Evolutionary conservation across 2,113 vertebrate genomes (phyloP).

Genomic region (Lophochroa leadbeateri): DNA sequence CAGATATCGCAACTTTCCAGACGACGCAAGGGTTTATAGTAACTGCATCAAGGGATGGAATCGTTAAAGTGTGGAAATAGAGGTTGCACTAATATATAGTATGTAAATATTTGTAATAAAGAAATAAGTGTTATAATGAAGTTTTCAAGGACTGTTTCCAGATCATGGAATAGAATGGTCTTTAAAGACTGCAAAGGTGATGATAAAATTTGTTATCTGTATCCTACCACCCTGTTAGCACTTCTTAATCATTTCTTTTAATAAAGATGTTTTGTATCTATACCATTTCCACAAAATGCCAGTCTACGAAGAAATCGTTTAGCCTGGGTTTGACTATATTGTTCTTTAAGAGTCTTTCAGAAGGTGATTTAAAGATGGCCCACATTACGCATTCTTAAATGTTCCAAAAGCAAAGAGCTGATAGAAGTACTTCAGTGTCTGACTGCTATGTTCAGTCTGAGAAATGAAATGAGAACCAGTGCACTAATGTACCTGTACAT

Average conservation of each 20-base stretch:
- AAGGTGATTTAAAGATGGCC: not conserved
- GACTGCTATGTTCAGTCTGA: not conserved
- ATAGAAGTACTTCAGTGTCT: not conserved
- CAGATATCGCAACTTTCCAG: conserved; percentile 95
- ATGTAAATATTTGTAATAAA: conserved; percentile 74
- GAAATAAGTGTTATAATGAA: conserved; percentile 32
- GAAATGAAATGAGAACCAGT: not conserved
- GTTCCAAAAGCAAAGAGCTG: not conserved
- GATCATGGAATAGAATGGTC: conserved; percentile 22
- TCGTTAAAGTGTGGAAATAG: conserved; percentile 98
- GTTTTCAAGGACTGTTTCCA: conserved; percentile 57
- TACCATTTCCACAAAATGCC: not conserved
- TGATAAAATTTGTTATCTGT: not conserved
- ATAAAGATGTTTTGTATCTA: not conserved
- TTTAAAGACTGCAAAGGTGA: not conserved
- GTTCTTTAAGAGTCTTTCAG: not conserved
- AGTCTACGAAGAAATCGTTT: not conserved
- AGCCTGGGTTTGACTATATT: not conserved
- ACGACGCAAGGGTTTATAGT: conserved; percentile 98
- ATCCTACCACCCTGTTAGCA: not conserved
- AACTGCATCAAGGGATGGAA: conserved; percentile 94
- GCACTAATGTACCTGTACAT: conserved; percentile 32
- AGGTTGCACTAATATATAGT: not conserved
- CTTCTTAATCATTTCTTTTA: not conserved
- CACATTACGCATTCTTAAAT: not conserved